These are phyloP conservation scores for Ctena decussata DNA, from an alignment of 2,888 invertebrate genomes.

Conservation along the genomic window DNA sequence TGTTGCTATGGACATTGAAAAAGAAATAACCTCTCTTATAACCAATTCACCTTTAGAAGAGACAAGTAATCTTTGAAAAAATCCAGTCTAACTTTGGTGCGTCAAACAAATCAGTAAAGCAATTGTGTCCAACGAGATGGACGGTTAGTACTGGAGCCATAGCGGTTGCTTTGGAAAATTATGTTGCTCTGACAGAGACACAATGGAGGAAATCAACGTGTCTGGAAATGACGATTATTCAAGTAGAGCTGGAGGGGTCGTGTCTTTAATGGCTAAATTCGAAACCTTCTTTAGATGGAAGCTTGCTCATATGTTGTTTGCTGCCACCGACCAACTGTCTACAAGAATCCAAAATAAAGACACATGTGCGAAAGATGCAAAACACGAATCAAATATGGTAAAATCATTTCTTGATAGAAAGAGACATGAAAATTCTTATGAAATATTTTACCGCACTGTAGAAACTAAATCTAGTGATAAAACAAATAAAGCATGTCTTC, in stretches of 20 bases:
- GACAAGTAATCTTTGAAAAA: slow-evolving; percentile 33
- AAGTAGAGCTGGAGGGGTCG: slow-evolving; percentile 44
- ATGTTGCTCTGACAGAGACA: slow-evolving; percentile 38
- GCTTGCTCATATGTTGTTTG: slow-evolving; percentile 48
- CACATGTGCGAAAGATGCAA: slow-evolving; percentile 31
- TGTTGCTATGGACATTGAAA: slow-evolving; percentile 45
- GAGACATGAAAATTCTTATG: slow-evolving; percentile 32
- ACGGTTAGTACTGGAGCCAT: slow-evolving; percentile 46
- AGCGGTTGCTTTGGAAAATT: slow-evolving; percentile 36
- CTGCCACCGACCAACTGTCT: slow-evolving; percentile 47
- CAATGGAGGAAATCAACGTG: slow-evolving; percentile 44
- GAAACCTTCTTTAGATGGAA: slow-evolving; percentile 45
- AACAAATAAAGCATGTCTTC: slow-evolving; percentile 31
- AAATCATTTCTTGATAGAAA: slow-evolving; percentile 21
- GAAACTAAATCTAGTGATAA: neutral
- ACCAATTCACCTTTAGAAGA: slow-evolving; percentile 48
- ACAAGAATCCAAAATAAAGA: slow-evolving; percentile 40
- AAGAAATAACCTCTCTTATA: slow-evolving; percentile 50
- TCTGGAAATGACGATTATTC: slow-evolving; percentile 34
- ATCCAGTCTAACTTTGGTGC: slow-evolving; percentile 21
- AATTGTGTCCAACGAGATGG: slow-evolving; percentile 57
- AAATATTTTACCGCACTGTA: slow-evolving; percentile 14
- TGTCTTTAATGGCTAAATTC: slow-evolving; percentile 43
- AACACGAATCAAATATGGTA: neutral
- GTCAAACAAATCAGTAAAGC: slow-evolving; percentile 13